phyloP scores from a whole-genome alignment of 2,113 vertebrate species.

The Melanotaenia duboulayi region DNA sequence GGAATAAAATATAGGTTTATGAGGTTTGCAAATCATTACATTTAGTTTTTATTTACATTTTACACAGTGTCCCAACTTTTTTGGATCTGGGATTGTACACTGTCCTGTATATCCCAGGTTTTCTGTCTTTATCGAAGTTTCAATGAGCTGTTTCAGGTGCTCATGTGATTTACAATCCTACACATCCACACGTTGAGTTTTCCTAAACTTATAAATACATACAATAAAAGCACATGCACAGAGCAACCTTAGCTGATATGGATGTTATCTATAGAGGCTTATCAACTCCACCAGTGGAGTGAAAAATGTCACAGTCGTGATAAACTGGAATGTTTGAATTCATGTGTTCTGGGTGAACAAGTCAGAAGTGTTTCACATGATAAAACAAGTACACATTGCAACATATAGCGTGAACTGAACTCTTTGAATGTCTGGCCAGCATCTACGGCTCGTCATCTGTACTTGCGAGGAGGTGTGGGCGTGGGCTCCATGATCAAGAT shows the following conservation, averaged over 20 bases:
- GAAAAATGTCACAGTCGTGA: conserved; percentile 26
- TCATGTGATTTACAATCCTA: conserved; percentile 10
- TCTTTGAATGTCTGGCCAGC: conserved; percentile 70
- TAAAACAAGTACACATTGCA: conserved; percentile 15
- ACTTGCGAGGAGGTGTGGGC: conserved; percentile 88
- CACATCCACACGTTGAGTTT: neutral
- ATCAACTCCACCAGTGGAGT: neutral
- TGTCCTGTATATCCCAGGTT: neutral
- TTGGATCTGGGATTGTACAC: no score
- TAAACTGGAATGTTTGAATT: conserved; percentile 56
- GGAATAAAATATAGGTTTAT: no score
- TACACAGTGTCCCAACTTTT: no score
- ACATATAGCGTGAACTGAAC: neutral
- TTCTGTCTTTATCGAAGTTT: neutral
- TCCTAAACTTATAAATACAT: conserved; percentile 10
- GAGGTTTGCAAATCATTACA: no score
- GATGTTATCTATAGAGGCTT: conserved; percentile 25
- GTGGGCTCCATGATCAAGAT: conserved; percentile 94
- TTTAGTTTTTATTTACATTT: no score
- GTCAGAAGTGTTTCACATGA: neutral
- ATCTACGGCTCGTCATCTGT: conserved; percentile 89
- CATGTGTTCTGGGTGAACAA: conserved; percentile 15
- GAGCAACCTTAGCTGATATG: neutral
- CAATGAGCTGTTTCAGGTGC: neutral
- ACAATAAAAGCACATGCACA: conserved; percentile 27